Conservation (phyloP, 2,797 vertebrate genomes). For the Phaenicophaeus curvirostris region DNA sequence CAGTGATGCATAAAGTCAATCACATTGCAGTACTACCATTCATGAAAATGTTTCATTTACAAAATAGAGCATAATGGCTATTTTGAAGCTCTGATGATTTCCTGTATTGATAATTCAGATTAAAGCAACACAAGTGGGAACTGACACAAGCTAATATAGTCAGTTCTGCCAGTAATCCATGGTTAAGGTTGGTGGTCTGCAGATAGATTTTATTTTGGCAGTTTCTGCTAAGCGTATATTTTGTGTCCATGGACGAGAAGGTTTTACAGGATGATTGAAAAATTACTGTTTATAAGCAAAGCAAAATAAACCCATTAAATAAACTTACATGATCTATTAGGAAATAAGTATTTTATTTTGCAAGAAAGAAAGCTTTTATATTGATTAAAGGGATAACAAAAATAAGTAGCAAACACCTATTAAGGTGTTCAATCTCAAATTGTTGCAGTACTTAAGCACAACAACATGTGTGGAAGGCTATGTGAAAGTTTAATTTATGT, state of each 20-base stretch:
- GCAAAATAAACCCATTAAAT: neutral
- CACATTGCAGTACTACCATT: neutral
- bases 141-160: neutral
- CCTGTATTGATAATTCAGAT: conserved; percentile 5
- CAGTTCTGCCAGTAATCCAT: neutral
- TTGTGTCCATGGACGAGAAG: neutral
- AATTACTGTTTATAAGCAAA: neutral
- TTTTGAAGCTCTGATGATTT: conserved; percentile 2
- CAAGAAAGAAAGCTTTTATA: neutral
- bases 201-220: neutral
- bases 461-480: neutral
- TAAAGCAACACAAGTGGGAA: neutral
- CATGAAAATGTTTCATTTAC: conserved; percentile 1
- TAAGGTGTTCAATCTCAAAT: neutral
- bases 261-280: neutral
- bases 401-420: neutral
- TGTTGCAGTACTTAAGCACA: neutral
- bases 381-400: neutral
- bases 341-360: neutral
- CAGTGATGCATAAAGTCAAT: neutral
- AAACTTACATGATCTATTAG: neutral
- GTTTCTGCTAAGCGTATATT: neutral
- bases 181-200: neutral
- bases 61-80: neutral
- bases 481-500: neutral